phyloP scores from a whole-genome alignment of 92 coral and sea anemone species.

The Bergia puertoricense region DNA sequence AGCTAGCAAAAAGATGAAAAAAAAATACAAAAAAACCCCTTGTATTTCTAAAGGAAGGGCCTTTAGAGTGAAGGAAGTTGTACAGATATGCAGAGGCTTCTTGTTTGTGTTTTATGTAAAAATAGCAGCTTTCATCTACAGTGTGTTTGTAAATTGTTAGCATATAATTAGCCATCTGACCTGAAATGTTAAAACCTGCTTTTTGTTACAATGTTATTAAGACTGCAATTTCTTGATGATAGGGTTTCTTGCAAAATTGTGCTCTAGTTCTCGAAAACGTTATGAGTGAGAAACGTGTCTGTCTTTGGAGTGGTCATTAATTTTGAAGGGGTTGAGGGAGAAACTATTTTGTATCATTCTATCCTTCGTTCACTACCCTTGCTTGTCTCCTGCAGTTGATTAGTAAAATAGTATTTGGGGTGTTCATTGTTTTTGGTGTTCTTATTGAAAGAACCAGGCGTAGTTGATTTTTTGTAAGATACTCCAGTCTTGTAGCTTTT shows the following conservation, averaged over 20 bases:
- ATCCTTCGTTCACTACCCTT: not conserved
- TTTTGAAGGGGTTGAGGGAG: not conserved
- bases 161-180: not conserved
- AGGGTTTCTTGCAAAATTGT: not conserved
- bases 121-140: constrained; percentile 1
- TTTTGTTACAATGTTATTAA: not conserved
- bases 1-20: constrained; percentile 92
- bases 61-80: constrained; percentile 18
- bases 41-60: constrained; percentile 10
- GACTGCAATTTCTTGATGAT: not conserved
- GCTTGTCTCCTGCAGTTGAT: not conserved
- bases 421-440: not conserved
- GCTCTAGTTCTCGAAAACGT: not conserved
- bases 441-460: no score
- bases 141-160: not conserved
- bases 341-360: not conserved
- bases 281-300: not conserved
- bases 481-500: not conserved
- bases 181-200: not conserved
- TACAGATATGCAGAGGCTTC: constrained; percentile 9
- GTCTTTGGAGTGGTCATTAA: constrained; percentile 3
- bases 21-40: not conserved
- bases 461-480: not conserved
- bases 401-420: no score
- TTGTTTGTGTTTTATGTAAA: constrained; percentile 11